These are phyloP conservation scores for Agrochola litura DNA, from an alignment of 2,888 invertebrate genomes.

Conservation along the genomic window DNA sequence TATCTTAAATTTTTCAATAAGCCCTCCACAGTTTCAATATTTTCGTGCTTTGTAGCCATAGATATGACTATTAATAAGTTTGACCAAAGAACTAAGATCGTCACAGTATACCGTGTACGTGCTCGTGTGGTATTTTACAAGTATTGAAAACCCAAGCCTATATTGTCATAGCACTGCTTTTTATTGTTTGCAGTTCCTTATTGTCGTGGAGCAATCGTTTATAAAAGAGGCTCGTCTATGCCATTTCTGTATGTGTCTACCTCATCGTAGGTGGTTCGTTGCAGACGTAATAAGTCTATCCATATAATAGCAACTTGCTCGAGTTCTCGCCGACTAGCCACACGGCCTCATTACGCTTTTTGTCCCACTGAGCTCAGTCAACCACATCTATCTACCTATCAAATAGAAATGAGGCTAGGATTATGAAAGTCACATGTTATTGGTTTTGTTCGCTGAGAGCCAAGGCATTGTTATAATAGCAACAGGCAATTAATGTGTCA, in stretches of 20 bases:
- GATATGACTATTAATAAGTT: not conserved
- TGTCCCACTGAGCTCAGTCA: slow-evolving; percentile 37
- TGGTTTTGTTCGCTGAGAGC: slow-evolving; percentile 49
- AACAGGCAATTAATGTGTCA: slow-evolving; percentile 54
- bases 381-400: slow-evolving; percentile 46
- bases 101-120: not conserved
- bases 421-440: slow-evolving; percentile 60
- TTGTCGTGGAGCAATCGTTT: not conserved
- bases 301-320: slow-evolving; percentile 15
- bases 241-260: not conserved
- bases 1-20: not conserved
- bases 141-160: slow-evolving; percentile 4
- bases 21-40: not conserved
- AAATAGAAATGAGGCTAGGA: slow-evolving; percentile 58
- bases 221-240: too few species aligned
- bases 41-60: not conserved
- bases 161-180: not conserved
- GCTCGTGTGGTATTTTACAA: not conserved
- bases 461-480: slow-evolving; percentile 46
- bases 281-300: slow-evolving; percentile 5
- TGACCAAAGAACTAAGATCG: not conserved
- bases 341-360: slow-evolving; percentile 55
- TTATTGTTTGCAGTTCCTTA: not conserved
- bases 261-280: not conserved
- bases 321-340: slow-evolving; percentile 42